These are phyloP conservation scores for Azorinus chamasolen DNA, from an alignment of 2,888 invertebrate genomes.

Conservation along the genomic window DNA sequence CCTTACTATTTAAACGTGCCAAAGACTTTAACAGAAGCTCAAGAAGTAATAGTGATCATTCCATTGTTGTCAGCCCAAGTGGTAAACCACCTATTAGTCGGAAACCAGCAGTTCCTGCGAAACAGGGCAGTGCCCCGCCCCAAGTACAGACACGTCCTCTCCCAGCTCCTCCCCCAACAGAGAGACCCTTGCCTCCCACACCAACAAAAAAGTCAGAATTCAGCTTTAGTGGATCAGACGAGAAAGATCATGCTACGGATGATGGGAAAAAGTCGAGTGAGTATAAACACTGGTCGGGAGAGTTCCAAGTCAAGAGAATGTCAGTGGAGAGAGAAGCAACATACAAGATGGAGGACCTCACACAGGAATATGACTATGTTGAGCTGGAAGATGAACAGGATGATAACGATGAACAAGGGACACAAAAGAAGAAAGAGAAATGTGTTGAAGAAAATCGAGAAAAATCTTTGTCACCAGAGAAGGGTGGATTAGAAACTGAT, in stretches of 20 bases:
- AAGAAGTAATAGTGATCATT: slow-evolving; percentile 50
- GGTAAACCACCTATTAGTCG: slow-evolving; percentile 71
- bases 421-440: not conserved
- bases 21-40: slow-evolving; percentile 63
- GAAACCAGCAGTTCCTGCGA: slow-evolving; percentile 69
- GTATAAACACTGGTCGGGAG: slow-evolving; percentile 61
- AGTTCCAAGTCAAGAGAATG: slow-evolving; percentile 67
- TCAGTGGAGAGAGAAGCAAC: slow-evolving; percentile 30
- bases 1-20: slow-evolving; percentile 80
- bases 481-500: slow-evolving; percentile 1
- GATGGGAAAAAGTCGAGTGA: slow-evolving; percentile 66
- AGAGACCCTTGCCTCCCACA: slow-evolving; percentile 75
- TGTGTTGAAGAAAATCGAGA: not conserved
- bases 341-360: slow-evolving; percentile 88
- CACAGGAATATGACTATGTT: slow-evolving; percentile 97
- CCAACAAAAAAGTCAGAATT: slow-evolving; percentile 60
- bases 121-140: slow-evolving; percentile 39
- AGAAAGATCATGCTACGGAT: slow-evolving; percentile 53
- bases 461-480: too few species aligned
- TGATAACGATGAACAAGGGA: not conserved
- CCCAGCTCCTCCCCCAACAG: slow-evolving; percentile 81
- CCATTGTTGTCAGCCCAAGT: slow-evolving; percentile 30
- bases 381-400: slow-evolving; percentile 88
- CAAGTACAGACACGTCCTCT: slow-evolving; percentile 90
- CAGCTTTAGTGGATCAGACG: slow-evolving; percentile 48